Conservation (phyloP, 2,888 invertebrate genomes). For the Crepidodera aurea region DNA sequence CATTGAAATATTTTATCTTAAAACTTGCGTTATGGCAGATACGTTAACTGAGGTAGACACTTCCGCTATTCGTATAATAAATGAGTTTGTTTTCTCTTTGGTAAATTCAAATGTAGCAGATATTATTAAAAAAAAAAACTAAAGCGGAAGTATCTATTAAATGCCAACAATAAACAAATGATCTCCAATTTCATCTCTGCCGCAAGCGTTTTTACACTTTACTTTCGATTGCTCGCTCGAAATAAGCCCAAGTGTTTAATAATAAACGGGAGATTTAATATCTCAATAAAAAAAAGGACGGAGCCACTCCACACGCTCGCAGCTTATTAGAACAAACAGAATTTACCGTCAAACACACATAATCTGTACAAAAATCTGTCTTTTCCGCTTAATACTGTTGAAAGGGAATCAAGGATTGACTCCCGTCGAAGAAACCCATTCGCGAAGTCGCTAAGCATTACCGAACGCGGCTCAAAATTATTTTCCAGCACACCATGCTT, state of each 20-base stretch:
- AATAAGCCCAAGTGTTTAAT: slow-evolving; percentile 19
- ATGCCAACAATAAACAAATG: neutral
- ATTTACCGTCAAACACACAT: slow-evolving; percentile 45
- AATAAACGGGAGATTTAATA: slow-evolving; percentile 20
- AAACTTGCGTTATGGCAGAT: too few species aligned
- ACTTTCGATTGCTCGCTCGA: slow-evolving; percentile 14
- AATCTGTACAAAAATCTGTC: slow-evolving; percentile 55
- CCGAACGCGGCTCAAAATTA: slow-evolving; percentile 50
- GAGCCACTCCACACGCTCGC: slow-evolving; percentile 25
- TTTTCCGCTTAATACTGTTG: slow-evolving; percentile 55
- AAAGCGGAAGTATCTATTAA: too few species aligned
- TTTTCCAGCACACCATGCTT: slow-evolving; percentile 52
- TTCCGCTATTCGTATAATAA: too few species aligned
- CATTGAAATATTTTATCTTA: too few species aligned
- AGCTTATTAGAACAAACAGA: slow-evolving; percentile 45
- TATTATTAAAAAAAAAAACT: too few species aligned
- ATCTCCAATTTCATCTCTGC: slow-evolving; percentile 5
- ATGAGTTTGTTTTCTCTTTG: too few species aligned
- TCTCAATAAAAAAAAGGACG: slow-evolving; percentile 26
- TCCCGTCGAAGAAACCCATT: slow-evolving; percentile 41
- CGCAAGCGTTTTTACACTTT: slow-evolving; percentile 14
- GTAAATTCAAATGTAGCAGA: too few species aligned
- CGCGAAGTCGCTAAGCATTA: slow-evolving; percentile 51
- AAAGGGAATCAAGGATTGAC: slow-evolving; percentile 54
- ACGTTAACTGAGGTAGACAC: too few species aligned